Evolutionary conservation across 2,113 vertebrate genomes (phyloP).

Genomic region (Tychaedon coryphoeus): DNA sequence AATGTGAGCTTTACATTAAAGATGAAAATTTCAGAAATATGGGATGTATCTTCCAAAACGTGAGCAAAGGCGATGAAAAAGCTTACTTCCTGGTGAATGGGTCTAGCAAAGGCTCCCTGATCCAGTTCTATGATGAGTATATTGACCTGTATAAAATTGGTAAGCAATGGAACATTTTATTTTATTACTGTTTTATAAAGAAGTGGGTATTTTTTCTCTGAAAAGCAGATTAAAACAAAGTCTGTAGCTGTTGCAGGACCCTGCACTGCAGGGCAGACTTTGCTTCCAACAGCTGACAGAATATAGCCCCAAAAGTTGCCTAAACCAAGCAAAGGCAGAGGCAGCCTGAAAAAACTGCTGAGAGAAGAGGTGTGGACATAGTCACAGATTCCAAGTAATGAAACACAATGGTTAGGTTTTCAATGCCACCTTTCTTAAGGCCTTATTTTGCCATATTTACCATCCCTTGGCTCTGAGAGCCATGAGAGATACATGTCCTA

Average conservation of each 20-base stretch:
- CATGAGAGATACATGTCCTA: neutral
- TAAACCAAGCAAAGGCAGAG: neutral
- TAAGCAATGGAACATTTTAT: neutral
- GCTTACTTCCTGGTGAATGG: conserved; percentile 53
- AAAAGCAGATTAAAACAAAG: neutral
- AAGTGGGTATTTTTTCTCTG: neutral
- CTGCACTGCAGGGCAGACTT: neutral
- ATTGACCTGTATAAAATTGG: neutral
- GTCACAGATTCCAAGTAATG: neutral
- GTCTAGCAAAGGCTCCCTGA: neutral
- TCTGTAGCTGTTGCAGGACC: neutral
- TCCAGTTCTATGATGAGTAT: neutral
- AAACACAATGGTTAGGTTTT: neutral
- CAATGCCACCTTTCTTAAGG: neutral
- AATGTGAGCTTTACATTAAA: conserved; percentile 51
- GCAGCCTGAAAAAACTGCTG: neutral
- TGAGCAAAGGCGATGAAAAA: accelerated
- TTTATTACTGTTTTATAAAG: neutral
- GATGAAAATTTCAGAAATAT: neutral
- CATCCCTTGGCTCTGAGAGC: neutral
- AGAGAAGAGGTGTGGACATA: neutral
- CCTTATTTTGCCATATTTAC: neutral
- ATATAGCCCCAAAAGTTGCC: neutral
- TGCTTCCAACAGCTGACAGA: neutral
- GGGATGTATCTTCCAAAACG: conserved; percentile 29